These are phyloP conservation scores for Lophotis ruficrista DNA, from an alignment of 2,113 vertebrate species.

Conservation along the genomic window DNA sequence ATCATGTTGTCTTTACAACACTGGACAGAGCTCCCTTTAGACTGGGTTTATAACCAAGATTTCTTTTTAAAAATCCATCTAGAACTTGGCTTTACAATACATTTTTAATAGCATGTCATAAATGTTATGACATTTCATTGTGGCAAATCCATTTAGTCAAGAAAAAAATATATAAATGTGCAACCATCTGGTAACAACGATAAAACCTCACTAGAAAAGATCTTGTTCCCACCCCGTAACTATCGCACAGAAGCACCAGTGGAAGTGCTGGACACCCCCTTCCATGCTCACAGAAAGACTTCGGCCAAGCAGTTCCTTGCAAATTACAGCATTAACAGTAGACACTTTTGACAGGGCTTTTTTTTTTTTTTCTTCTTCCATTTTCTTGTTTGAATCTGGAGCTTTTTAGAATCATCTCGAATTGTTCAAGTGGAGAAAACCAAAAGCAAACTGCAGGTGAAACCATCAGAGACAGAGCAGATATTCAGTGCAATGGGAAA, in stretches of 20 bases:
- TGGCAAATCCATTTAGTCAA: constrained; percentile 79
- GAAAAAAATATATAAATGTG: constrained; percentile 71
- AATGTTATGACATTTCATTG: constrained; percentile 96
- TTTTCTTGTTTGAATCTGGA: constrained; percentile 69
- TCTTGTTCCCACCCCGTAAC: constrained; percentile 76
- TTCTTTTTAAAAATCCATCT: constrained; percentile 81
- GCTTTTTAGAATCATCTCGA: constrained; percentile 74
- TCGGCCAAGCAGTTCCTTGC: constrained; percentile 1
- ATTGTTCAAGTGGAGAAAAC: constrained; percentile 70
- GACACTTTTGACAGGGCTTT: constrained; percentile 42
- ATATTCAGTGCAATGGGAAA: constrained; percentile 90
- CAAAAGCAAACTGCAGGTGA: constrained; percentile 75
- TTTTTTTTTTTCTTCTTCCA: not conserved
- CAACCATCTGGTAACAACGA: constrained; percentile 85
- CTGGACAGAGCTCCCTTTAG: constrained; percentile 77
- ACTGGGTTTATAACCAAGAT: constrained; percentile 80
- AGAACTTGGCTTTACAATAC: constrained; percentile 89
- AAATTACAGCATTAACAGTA: constrained; percentile 23
- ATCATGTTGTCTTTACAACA: constrained; percentile 80
- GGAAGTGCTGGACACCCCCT: constrained; percentile 35
- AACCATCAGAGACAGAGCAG: constrained; percentile 79
- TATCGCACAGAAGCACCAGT: constrained; percentile 39
- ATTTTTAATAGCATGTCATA: constrained; percentile 89
- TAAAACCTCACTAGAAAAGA: constrained; percentile 81
- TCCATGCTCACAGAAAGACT: constrained; percentile 23